Percentiles rank a stretch among this genome's conserved stretches.
These are phyloP conservation scores for Acropora yongei DNA, from an alignment of 64 coral and sea anemone species.

Conservation along the genomic window DNA sequence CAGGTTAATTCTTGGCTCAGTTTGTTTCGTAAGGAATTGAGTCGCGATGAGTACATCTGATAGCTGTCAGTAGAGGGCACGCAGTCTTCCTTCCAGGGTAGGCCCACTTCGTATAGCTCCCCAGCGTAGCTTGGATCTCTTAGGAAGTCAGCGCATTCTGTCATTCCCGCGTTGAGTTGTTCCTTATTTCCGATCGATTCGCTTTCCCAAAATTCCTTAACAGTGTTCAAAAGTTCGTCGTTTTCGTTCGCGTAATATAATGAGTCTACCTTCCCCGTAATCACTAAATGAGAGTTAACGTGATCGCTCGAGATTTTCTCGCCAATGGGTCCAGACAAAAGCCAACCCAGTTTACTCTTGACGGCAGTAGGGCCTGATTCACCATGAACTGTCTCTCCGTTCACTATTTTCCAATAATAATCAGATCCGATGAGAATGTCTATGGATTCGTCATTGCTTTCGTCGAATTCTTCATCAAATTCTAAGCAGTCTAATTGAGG, in stretches of 20 bases:
- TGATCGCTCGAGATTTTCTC: not conserved
- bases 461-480: slow-evolving; percentile 47
- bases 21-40: not conserved
- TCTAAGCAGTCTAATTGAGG: slow-evolving; percentile 37
- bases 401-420: slow-evolving; percentile 33
- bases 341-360: slow-evolving; percentile 34
- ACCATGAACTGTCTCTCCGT: slow-evolving; percentile 5
- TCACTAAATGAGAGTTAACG: no score
- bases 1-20: no score
- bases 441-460: slow-evolving; percentile 7
- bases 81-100: slow-evolving; percentile 28
- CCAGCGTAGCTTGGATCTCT: slow-evolving; percentile 9
- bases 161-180: no score
- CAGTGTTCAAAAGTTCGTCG: no score
- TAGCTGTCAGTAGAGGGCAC: not conserved
- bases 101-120: not conserved
- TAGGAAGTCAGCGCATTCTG: not conserved
- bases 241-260: no score
- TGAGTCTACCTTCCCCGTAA: no score
- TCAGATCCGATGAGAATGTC: slow-evolving; percentile 52
- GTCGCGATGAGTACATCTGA: slow-evolving; percentile 24
- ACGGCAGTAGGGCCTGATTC: slow-evolving; percentile 24
- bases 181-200: no score
- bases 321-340: slow-evolving; percentile 36
- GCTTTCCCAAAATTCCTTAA: no score